Base-by-base conservation (phyloP, 2,888 invertebrate species). In the Timema cristinae region DNA sequence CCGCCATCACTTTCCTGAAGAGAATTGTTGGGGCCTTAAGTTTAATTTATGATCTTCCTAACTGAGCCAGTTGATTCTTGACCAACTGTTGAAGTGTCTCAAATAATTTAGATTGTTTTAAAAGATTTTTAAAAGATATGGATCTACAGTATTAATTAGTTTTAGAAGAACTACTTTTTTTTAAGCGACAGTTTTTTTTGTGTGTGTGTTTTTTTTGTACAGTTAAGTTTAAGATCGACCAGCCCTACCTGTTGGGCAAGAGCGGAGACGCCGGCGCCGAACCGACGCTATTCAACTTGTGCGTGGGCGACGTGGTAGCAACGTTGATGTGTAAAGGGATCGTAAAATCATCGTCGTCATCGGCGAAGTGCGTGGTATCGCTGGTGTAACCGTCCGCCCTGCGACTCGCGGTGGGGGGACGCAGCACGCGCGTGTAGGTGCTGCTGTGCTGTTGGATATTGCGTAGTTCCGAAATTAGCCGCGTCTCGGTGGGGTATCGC, bases 291-390 rank as follows among this genome's bases (percentile, higher is more conserved):
- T 76, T 80, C 77, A 68, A 76, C 74, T 76, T 80, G 74, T 68
- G 71, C 52, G 73, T 76, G 79, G 74, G 75, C 79, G 76, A 75
- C 70, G 67, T 79, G 75, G 80, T 76, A 49, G 89, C 89, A 32
- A 32, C 32, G 81, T 90, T 88, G 77, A 90, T 89, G 79, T 90
- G 90, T 67, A 90, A 82, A n/a, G 90, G 90, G 63, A 89, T 86
- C 74, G 87, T 87, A 81, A 88, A 89, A 66, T 88, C 88, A 67
- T 90, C 90, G 75, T 91, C 91, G 77, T 91, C 91, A 78, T 91
- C 91, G 67, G 91, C 91, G 77, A 91, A 89, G 8, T 91, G 89
- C 63, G 91, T 91, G 49, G 91, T 91, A 79, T 92, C 92, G 79
- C 91, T 91, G 63, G 91, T 90, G 80, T 92, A 91, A 63, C 91